Evolutionary conservation across 2,888 invertebrate species (phyloP).

Genomic region (Branchinecta sandiegonensis): DNA sequence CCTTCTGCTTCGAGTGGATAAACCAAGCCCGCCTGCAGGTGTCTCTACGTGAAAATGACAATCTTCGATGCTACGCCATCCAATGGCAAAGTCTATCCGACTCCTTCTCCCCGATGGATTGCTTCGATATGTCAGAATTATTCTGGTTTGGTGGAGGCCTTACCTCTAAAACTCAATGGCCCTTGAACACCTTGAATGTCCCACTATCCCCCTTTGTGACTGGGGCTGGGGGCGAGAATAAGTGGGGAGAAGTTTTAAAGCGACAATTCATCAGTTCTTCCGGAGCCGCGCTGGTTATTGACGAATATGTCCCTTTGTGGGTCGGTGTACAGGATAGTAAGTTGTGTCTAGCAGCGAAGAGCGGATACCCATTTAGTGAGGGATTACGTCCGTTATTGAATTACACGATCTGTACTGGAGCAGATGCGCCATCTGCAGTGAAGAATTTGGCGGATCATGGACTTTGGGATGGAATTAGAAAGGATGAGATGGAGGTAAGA

Average conservation of each 20-base stretch:
- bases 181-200: conserved; percentile 56
- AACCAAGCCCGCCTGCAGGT: conserved; percentile 56
- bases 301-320: conserved; percentile 61
- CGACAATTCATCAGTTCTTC: conserved; percentile 72
- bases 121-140: conserved; percentile 52
- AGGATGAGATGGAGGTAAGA: conserved; percentile 46
- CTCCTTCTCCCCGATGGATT: conserved; percentile 57
- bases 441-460: conserved; percentile 62
- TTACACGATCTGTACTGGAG: conserved; percentile 68
- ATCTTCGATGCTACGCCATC: conserved; percentile 62
- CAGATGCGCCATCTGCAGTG: conserved; percentile 62
- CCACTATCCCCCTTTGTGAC: conserved; percentile 67
- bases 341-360: conserved; percentile 54
- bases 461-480: conserved; percentile 62
- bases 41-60: conserved; percentile 33
- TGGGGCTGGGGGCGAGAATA: conserved; percentile 53
- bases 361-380: conserved; percentile 42
- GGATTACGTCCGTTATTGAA: conserved; percentile 53
- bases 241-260: conserved; percentile 67
- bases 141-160: conserved; percentile 33
- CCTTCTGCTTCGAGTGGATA: conserved; percentile 70
- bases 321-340: conserved; percentile 50
- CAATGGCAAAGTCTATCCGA: conserved; percentile 61
- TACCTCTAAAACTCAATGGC: conserved; percentile 66
- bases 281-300: conserved; percentile 63